Conservation (phyloP, 2,797 vertebrate species). For the Streptopelia turtur region DNA sequence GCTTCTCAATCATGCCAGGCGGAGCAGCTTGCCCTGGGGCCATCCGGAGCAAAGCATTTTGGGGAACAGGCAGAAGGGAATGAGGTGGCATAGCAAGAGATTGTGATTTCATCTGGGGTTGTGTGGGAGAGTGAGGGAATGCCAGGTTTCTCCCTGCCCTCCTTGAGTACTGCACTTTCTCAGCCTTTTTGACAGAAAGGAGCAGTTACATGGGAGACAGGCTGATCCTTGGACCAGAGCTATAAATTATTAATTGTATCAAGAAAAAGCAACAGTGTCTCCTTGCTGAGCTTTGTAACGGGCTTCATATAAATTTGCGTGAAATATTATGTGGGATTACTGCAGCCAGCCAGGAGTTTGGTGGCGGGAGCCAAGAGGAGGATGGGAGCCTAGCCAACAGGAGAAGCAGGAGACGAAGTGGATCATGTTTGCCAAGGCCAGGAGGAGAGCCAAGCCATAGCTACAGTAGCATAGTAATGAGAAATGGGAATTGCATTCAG, state of each 20-base stretch:
- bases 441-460: constrained; percentile 70
- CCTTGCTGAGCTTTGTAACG: constrained; percentile 74
- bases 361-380: constrained; percentile 68
- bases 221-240: constrained; percentile 29
- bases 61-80: neutral
- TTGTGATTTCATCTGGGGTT: neutral
- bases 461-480: constrained; percentile 56
- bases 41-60: neutral
- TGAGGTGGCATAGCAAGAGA: neutral
- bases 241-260: constrained; percentile 77
- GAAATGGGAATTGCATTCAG: constrained; percentile 41
- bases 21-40: neutral
- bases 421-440: constrained; percentile 64
- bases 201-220: constrained; percentile 31
- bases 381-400: constrained; percentile 71
- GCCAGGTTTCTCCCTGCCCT: neutral
- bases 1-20: neutral
- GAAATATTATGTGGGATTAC: constrained; percentile 80
- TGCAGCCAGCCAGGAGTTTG: constrained; percentile 68
- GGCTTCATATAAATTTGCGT: constrained; percentile 76
- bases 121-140: neutral
- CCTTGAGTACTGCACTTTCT: neutral
- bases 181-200: neutral
- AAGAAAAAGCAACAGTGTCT: constrained; percentile 75
- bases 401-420: constrained; percentile 75